Percentiles rank a stretch among this genome's conserved stretches.
These are phyloP conservation scores for Drosophila mauritiana DNA, from an alignment of 1,140 invertebrate species.

Conservation along the genomic window DNA sequence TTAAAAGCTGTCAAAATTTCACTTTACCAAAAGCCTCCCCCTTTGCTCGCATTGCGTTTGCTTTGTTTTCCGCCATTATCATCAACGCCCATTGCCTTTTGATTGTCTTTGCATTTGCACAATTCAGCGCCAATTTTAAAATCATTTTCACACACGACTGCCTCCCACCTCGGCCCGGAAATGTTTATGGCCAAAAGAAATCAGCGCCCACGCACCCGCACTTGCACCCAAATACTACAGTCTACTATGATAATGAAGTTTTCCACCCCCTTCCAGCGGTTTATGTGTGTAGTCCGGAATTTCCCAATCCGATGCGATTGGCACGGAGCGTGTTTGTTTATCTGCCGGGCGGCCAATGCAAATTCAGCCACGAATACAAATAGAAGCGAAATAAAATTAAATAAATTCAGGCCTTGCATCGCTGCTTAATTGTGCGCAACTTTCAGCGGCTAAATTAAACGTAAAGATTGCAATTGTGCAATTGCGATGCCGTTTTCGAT, in stretches of 20 bases:
- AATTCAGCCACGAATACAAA: conserved; percentile 32
- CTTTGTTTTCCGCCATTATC: conserved; percentile 69
- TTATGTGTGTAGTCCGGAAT: conserved; percentile 2
- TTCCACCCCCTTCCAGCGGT: background rate
- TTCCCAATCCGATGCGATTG: conserved; percentile 43
- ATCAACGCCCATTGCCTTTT: conserved; percentile 69
- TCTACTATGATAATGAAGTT: conserved; percentile 55
- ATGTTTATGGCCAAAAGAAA: conserved; percentile 71
- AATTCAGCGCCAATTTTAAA: conserved; percentile 75
- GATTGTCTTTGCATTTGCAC: conserved; percentile 71
- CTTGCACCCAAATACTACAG: conserved; percentile 3
- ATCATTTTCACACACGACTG: conserved; percentile 83
- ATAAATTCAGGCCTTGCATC: conserved; percentile 58
- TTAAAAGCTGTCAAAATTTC: conserved; percentile 81
- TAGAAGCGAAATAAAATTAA: conserved; percentile 41
- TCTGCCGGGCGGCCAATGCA: conserved; percentile 39
- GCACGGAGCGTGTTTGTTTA: conserved; percentile 47
- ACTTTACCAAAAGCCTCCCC: conserved; percentile 17
- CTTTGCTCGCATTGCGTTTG: conserved; percentile 2
- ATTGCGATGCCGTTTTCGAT: conserved; percentile 24
- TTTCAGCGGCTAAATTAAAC: conserved; percentile 58
- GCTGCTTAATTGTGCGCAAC: conserved; percentile 56
- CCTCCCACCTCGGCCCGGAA: conserved; percentile 66
- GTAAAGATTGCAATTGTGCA: conserved; percentile 62
- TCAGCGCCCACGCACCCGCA: conserved; percentile 32